Conservation (phyloP, 2,888 invertebrate species). For the Thereva nobilitata region DNA sequence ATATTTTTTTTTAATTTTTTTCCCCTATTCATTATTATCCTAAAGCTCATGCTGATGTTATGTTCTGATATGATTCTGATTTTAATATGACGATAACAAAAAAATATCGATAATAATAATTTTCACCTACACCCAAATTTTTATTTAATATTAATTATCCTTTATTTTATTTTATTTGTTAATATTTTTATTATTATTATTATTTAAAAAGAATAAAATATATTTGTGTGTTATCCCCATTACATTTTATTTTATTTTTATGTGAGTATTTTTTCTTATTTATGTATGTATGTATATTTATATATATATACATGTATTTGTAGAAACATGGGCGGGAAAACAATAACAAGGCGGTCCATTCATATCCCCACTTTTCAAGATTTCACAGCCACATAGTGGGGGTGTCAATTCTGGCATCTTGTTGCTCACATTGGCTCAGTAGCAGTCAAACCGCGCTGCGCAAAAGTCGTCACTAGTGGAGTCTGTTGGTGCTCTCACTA, state of each 20-base stretch:
- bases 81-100: too few relatives aligned
- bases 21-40: too few relatives aligned
- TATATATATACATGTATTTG: conserved; percentile 17
- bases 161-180: too few relatives aligned
- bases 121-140: too few relatives aligned
- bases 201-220: too few relatives aligned
- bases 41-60: too few relatives aligned
- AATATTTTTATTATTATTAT: too few relatives aligned
- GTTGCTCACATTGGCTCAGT: conserved; percentile 36
- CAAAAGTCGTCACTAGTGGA: conserved; percentile 33
- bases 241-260: conserved; percentile 18
- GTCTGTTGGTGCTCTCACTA: conserved; percentile 27
- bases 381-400: conserved; percentile 22
- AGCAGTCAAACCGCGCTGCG: conserved; percentile 41
- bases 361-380: conserved; percentile 30
- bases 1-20: too few relatives aligned
- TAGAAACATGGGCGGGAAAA: conserved; percentile 36
- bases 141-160: too few relatives aligned
- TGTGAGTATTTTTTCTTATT: conserved; percentile 11
- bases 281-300: not conserved
- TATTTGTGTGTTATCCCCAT: too few relatives aligned
- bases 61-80: too few relatives aligned
- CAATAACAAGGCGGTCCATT: conserved; percentile 33
- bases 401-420: conserved; percentile 29
- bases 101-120: too few relatives aligned